A percentile compares a stretch with the other conserved stretches of the same genome.
Evolutionary conservation across 1,140 invertebrate species (phyloP).

Genomic region (Trypoxylus dichotomus): DNA sequence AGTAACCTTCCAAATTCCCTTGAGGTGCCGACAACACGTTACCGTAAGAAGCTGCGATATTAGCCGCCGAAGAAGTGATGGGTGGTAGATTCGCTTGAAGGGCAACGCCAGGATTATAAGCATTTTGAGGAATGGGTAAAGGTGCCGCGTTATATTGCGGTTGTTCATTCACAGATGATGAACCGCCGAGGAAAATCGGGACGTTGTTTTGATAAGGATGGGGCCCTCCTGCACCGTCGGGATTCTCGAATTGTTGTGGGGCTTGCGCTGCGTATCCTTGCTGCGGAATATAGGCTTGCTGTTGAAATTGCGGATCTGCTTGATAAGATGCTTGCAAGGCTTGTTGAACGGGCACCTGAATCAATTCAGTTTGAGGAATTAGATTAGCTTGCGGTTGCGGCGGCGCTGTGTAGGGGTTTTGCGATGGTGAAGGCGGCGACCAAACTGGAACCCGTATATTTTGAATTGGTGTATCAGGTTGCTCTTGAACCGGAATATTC

Average conservation of each 20-base stretch:
- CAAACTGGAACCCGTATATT: background rate
- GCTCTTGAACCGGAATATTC: slow-evolving; percentile 10
- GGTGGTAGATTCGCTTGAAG: background rate
- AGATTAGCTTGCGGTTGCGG: background rate
- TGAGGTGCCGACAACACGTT: background rate
- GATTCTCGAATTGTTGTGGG: background rate
- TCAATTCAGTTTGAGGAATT: background rate
- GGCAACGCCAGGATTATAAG: background rate
- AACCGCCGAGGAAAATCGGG: background rate
- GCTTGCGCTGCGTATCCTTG: background rate
- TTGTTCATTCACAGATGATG: background rate
- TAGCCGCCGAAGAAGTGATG: background rate
- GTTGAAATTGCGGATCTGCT: background rate
- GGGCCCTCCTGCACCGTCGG: background rate
- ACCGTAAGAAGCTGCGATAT: background rate
- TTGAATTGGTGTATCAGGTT: background rate
- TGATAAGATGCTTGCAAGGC: background rate
- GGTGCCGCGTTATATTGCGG: background rate
- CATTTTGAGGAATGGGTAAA: background rate
- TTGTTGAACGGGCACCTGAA: background rate
- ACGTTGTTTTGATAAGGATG: background rate
- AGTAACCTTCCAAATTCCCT: background rate
- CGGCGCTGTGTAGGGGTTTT: slow-evolving; percentile 4
- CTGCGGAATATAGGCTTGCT: background rate
- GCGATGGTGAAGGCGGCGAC: background rate